Evolutionary conservation across 2,113 vertebrate genomes (phyloP), one percentile per base, ranked within the genome.

Genomic region (Chaetura pelagica): DNA sequence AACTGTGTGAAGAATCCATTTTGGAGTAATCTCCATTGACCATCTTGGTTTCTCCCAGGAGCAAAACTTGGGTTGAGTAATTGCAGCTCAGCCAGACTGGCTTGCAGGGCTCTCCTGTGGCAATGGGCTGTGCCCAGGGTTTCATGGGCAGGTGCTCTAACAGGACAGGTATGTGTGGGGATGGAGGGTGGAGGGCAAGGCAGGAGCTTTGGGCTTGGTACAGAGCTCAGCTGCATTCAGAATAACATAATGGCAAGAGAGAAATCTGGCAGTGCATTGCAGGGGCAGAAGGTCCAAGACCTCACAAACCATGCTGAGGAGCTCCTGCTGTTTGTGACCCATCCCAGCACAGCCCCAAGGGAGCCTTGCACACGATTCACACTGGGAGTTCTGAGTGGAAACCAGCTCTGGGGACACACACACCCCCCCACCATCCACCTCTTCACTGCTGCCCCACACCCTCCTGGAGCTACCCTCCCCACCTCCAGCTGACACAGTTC

Each of bases 311-410:
- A 15, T 4, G 0, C 21, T 38, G 9, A n/a, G 34, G n/a, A 71
- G 34, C 13, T 79, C 34, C 57, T 34, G 42, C 8, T 78, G 32
- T 30, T 32, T 42, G 44, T 6, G 3, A 35, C 38, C 54, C 23
- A 26, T 7, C 20, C 22, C 7, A 1, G 15, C 68, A 64, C 5
- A 0, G 23, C 42, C 42, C 30, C 19, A 35, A 5, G 6, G 0
- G 13, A 38, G 12, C 34, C 16, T 38, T 10, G 35, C 16, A 27
- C 66, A 13, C 1, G 1, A 15, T 23, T 15, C 42, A 35, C 2
- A 2, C 29, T 1, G 0, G 12, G 13, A 17, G 5, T 30, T 21
- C 13, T 0, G 0, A 38, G 51, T 26, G 46, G 66, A 6, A 46
- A 42, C 11, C 35, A 68, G 59, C 24, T 44, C 29, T 11, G 2